Evolutionary conservation across 2,113 vertebrate species (phyloP).

Genomic region (Solea solea): DNA sequence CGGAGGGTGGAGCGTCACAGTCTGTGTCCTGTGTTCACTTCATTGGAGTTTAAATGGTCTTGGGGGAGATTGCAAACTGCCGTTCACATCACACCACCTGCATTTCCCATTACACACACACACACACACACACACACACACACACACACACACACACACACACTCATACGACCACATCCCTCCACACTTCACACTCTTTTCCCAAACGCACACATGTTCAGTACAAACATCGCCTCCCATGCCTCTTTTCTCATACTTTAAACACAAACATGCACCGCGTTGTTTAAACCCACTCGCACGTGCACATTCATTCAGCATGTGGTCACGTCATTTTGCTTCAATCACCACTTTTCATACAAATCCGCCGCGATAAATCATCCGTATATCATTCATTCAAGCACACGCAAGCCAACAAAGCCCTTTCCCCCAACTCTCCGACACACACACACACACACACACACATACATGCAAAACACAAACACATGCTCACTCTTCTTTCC

Average conservation of each 20-base stretch:
- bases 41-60: constrained; percentile 81
- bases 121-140: constrained; percentile 49
- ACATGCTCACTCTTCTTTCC: constrained; percentile 11
- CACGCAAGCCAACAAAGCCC: constrained; percentile 39
- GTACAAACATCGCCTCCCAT: constrained; percentile 56
- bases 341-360: constrained; percentile 49
- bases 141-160: constrained; percentile 51
- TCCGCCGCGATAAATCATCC: constrained; percentile 62
- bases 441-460: constrained; percentile 8
- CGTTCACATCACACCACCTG: constrained; percentile 81
- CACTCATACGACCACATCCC: constrained; percentile 47
- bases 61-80: constrained; percentile 72
- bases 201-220: constrained; percentile 37
- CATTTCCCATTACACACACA: constrained; percentile 76
- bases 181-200: constrained; percentile 40
- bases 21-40: constrained; percentile 80
- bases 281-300: constrained; percentile 55
- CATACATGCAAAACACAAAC: constrained; percentile 38
- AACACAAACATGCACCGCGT: constrained; percentile 51
- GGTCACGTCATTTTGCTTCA: constrained; percentile 42
- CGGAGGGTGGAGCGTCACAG: constrained; percentile 77
- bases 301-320: constrained; percentile 38
- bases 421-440: constrained; percentile 26
- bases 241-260: constrained; percentile 42
- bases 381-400: constrained; percentile 54